Base-by-base conservation (phyloP, 2,797 vertebrate species). In the Perodicticus potto region DNA sequence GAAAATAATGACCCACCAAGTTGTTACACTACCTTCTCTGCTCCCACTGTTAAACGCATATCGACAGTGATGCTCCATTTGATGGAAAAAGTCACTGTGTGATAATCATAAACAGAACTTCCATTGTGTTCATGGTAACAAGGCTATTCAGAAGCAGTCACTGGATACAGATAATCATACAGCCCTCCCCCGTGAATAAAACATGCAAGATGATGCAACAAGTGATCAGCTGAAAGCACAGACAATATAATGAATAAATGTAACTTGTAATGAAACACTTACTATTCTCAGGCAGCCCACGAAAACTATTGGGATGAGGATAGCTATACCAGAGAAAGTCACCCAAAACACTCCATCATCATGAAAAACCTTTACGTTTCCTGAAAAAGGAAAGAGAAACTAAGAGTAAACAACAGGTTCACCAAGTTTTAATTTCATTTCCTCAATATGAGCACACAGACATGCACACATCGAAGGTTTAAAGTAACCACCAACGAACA, bases 271-370 rank as follows among this genome's bases (percentile, higher is more conserved):
- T 9, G 23, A 92, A 61, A 85, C 45, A 98, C 98, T 99, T 98
- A 99, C 99, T 98, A 99, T 99, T 99, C 99, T 99, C 11, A 99
- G 99, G 98, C 99, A 99, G 61, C 99, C 98, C 96, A 99, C 94
- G 55, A 99, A 99, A 95, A 99, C 80, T 4, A 99, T 96, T 0
- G 99, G 99, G 27, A 99, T 97, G 2, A 98, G 25, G 94, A 99
- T 5, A 92, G 98, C 97, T 73, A 99, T 97, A 96, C 99, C 99
- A 94, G 97, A 98, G 97, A 99, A 99, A 0, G 99, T 99, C 97
- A 99, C 98, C 99, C 99, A 99, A 98, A 99, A 99, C 20, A 99
- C 98, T 5, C 92, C 97, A 22, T 99, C 98, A 0, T 99, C 99
- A 9, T 83, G 98, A 93, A 99, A 99, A 61, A 99, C 95, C 0